Evolutionary conservation across 1,140 invertebrate genomes (phyloP), one percentile per base, ranked within the genome.

Genomic region (Procambarus clarkii): DNA sequence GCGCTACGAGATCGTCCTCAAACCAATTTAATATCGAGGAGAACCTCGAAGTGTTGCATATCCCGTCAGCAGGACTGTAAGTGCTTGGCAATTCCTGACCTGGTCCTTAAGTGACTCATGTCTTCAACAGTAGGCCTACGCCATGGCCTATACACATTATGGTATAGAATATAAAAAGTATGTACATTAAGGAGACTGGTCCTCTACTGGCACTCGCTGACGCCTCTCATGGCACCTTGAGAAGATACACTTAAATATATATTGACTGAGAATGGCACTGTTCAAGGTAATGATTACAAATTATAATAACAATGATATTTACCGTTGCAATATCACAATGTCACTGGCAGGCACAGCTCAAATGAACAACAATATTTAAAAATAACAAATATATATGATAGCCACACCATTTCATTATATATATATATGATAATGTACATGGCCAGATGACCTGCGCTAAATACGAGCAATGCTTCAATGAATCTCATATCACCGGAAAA

Each of bases 291-390:
- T 46, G 34, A 18, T 69, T 71, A 69, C 1, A 69, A 18, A 69
- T 9, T 3, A 69, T 69, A 54, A 34, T 46, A 24, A 83, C 60
- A 83, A 54, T 45, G n/a, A 83, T 34, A 48, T 46, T 69, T 3
- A 83, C 54, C 81, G 4, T 69, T 83, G 81, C 50, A 60, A 82
- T 82, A 82, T 82, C 80, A 82, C 58, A 83, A 69, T 44, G n/a
- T 64, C 54, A 82, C 50, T 13, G 80, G 50, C 24, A 74, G n/a
- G n/a, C 15, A 79, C 8, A 8, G 8, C 5, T 24, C 3, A 79
- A 18, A 48, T n/a, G 11, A 60, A 44, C 24, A 60, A 54, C 13
- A 60, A 34, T 8, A 9, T 0, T 24, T 50, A 58, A 58, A 4
- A 80, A 80, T 48, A 44, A 34, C 7, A 54, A 60, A 69, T 4